Base-by-base conservation (phyloP, 2,797 vertebrate genomes). In the Microctenopoma lineatum region DNA sequence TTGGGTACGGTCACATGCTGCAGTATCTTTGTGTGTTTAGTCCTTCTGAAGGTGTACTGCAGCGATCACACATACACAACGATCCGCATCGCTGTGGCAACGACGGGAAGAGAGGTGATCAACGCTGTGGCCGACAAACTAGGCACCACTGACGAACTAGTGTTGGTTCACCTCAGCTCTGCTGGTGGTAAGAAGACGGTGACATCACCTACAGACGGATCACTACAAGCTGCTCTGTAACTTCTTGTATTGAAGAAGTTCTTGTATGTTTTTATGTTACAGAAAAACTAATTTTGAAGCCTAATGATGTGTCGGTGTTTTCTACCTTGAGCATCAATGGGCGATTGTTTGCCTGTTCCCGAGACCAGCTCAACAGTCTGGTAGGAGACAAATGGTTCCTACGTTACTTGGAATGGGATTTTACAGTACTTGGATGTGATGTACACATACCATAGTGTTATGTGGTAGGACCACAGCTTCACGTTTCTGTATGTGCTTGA, bases 61-160 rank as follows among this genome's bases (percentile, higher is more conserved):
- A 81, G 94, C 41, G 97, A 99, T 87, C 97, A 98, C 86, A 98
- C 97, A 1, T 98, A 99, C 75, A 97, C 95, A n/a, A 99, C 97
- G 2, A 97, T 99, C 66, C 95, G 97, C 13, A 93, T 99, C 8
- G 90, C 95, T 0, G 95, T 99, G 79, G 90, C 92, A 0, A 95
- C 95, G 7, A 95, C 96, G 0, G 97, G 97, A 78, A 94, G 95
- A 81, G 97, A 99, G 79, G 95, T 98, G 83, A 92, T 95, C 81
- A 85, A 90, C 0, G 95, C 97, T 0, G 95, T 98, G 32, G 93
- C 94, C 0, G 97, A 99, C 84, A 99, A 99, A 84, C 95, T 98
- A 25, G 95, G 95, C 73, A 97, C 95, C 34, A 94, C 94, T 10
- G 96, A 99, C 56, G 95, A 97, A 82, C 94, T 98, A 48, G 90